Base-by-base conservation (phyloP, 2,797 vertebrate genomes). In the Oryzias dopingdopingensis region DNA sequence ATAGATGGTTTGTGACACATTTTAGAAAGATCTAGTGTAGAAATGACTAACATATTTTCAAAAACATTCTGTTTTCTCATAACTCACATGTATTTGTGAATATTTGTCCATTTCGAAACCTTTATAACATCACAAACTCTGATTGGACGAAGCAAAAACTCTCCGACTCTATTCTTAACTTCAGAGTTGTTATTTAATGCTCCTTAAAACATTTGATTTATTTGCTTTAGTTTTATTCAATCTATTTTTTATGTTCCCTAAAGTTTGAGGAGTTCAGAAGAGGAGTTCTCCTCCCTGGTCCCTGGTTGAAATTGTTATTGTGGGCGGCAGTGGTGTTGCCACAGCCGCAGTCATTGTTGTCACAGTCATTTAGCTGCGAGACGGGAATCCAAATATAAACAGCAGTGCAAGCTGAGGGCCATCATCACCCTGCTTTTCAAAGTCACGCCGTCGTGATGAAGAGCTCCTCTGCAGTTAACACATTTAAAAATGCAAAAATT, bases 301-400 rank as follows among this genome's bases (percentile, higher is more conserved):
- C 17, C 24, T n/a, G 3, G 44, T 52, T 48, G 2, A 50, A 64
- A 48, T 49, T 32, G 51, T 76, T 60, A 56, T 29, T 55, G 57
- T 49, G 18, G 44, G 46, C 41, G 58, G 46, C 41, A 56, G 14
- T 49, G 65, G 43, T 60, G 65, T 59, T 60, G 62, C 67, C 53
- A 47, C 6, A 76, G 71, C 49, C 70, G 43, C 61, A 72, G 70
- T 59, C 63, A 42, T 23, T 78, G 61, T 66, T 74, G 62, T 68
- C 78, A 42, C 58, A 80, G 74, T 71, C 79, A 84, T 87, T 84
- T 65, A 79, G 72, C 82, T 69, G 65, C 18, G 57, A 72, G 72
- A 10, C 64, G 67, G 60, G 56, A 84, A 77, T 68, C 76, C 86
- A 89, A 86, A 88, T 80, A 79, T 59, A 87, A 88, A 87, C 81